Base-by-base conservation (phyloP, 1,140 invertebrate genomes). In the Drosophila nigromelanica region DNA sequence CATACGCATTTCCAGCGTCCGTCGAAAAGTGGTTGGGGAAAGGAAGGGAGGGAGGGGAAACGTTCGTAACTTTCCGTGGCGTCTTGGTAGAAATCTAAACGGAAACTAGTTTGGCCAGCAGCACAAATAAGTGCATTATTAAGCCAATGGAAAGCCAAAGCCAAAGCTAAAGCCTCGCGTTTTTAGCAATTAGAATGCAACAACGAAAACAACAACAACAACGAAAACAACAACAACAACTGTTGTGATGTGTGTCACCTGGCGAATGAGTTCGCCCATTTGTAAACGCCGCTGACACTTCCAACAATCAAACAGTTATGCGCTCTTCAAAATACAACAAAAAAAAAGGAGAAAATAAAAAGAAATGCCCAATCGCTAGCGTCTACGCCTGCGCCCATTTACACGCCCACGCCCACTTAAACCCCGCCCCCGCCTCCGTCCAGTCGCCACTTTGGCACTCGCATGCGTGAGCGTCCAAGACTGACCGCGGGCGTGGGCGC, bases 1-100 rank as follows among this genome's bases (percentile, higher is more conserved):
- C 79, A 82, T 89, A 86, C 82, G 83, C 82, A 86, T 86, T 86
- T 86, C 68, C 82, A 85, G 52, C 45, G 80, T 63, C 80, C 76
- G 71, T 55, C 50, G 10, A 24, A 14, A 14, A 18, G 30, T 18
- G 21, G 24, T 6, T 33, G 42, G 37, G 15, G 43, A 14, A 7
- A 47, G 27, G 24, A 4, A 15, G 18, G 39, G 43, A n/a, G 40
- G 30, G 37, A 39, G 55, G 40, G 39, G 12, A 48, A 33, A 27
- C 39, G 30, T 58, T 43, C 42, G 63, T 76, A 55, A 76, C 43
- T 68, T 56, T 61, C 62, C 39, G 35, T 59, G 50, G 50, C 50
- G 48, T 51, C 50, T 30, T 69, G 59, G 73, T 68, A 58, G 74
- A 81, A 80, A 86, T 74, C 69, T 71, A 71, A 86, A 81, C 74